Conservation (phyloP, 1,140 invertebrate genomes). For the Cyclargus thomasi region DNA sequence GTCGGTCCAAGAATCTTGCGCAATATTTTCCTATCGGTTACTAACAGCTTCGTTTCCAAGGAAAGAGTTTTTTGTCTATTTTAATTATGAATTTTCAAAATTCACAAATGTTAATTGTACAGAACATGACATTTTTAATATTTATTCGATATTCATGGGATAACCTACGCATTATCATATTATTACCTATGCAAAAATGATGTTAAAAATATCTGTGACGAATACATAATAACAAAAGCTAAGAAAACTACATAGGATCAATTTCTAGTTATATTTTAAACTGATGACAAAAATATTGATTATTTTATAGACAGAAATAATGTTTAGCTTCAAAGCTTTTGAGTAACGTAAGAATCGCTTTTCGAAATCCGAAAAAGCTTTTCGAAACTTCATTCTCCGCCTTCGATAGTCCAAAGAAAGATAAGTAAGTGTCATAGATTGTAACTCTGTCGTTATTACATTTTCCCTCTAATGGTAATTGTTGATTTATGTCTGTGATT, state of each 20-base stretch:
- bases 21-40: too few species aligned
- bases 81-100: not conserved
- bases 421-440: conserved; percentile 7
- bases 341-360: too few species aligned
- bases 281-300: too few species aligned
- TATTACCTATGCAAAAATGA: conserved; percentile 1
- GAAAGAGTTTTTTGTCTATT: not conserved
- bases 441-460: conserved; percentile 17
- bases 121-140: not conserved
- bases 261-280: not conserved
- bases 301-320: too few species aligned
- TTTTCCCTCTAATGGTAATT: conserved; percentile 22
- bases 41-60: too few species aligned
- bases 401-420: conserved; percentile 7
- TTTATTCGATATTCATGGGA: not conserved
- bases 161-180: not conserved
- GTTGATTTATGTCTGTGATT: conserved; percentile 33
- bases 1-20: too few species aligned
- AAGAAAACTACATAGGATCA: not conserved
- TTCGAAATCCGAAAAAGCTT: too few species aligned
- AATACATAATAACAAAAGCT: not conserved
- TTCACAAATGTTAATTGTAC: not conserved
- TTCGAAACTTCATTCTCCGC: not conserved
- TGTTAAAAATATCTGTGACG: not conserved
- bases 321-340: too few species aligned